Conservation (phyloP, 2,888 invertebrate species). For the Harpagoxenus sublaevis region DNA sequence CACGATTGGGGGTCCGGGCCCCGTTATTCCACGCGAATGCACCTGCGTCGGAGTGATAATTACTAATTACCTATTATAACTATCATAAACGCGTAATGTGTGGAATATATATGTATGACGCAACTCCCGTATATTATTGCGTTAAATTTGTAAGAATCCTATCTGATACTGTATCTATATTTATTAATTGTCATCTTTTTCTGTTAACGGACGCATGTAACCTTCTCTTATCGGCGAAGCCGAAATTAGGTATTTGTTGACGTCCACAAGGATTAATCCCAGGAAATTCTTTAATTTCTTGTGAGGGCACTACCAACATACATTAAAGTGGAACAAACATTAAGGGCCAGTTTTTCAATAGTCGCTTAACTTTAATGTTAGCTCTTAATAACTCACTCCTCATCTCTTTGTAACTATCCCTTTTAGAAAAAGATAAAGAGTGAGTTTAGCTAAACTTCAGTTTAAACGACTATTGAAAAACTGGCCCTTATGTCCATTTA, state of each 20-base stretch:
- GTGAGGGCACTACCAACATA: too few relatives aligned
- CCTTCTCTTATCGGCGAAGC: background rate
- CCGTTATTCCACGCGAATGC: background rate
- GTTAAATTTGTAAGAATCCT: background rate
- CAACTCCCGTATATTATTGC: background rate
- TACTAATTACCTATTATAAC: background rate
- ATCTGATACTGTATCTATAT: background rate
- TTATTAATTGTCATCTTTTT: background rate
- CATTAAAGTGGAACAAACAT: background rate
- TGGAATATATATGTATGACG: background rate
- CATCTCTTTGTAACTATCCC: too few relatives aligned
- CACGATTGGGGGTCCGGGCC: background rate
- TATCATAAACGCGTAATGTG: background rate
- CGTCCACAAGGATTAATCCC: background rate
- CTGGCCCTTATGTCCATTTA: too few relatives aligned
- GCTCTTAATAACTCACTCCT: too few relatives aligned
- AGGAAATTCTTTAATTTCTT: background rate
- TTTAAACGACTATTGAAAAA: too few relatives aligned
- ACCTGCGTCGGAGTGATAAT: background rate
- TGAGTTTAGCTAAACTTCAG: too few relatives aligned
- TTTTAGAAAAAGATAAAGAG: too few relatives aligned
- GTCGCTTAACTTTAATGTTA: too few relatives aligned
- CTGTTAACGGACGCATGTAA: too few relatives aligned
- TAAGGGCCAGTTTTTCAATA: too few relatives aligned
- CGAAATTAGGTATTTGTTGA: background rate